These are phyloP conservation scores for Iphiclides podalirius DNA, from an alignment of 2,888 invertebrate genomes.

Conservation along the genomic window DNA sequence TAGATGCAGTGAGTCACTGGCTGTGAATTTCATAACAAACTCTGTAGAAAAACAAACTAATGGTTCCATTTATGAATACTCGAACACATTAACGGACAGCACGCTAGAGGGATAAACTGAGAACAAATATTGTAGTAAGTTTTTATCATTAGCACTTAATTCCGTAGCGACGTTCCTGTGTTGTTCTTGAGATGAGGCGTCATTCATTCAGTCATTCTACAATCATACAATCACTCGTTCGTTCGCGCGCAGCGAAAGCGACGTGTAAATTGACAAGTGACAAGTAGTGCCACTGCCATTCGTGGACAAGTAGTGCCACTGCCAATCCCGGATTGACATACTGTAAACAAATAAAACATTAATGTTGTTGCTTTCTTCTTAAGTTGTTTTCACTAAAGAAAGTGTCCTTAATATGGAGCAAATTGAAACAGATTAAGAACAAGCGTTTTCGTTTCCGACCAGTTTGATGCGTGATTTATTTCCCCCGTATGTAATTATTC, in stretches of 20 bases:
- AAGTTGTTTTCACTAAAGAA: background rate
- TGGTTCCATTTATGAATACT: background rate
- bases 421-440: background rate
- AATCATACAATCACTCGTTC: background rate
- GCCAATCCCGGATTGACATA: background rate
- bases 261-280: constrained; percentile 1
- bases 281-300: constrained; percentile 9
- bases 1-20: constrained; percentile 8
- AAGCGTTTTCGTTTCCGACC: too few relatives aligned
- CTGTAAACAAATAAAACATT: background rate
- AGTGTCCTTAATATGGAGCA: background rate
- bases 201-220: background rate
- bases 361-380: background rate
- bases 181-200: background rate
- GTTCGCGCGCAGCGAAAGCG: constrained; percentile 6
- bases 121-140: background rate
- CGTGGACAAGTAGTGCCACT: background rate
- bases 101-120: background rate
- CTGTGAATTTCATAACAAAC: constrained; percentile 14
- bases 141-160: constrained; percentile 12
- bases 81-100: constrained; percentile 3
- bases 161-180: background rate
- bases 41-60: constrained; percentile 9
- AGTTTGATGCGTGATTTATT: too few relatives aligned
- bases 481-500: too few relatives aligned